phyloP scores from a whole-genome alignment of 2,797 vertebrate species.

The Avahi laniger region DNA sequence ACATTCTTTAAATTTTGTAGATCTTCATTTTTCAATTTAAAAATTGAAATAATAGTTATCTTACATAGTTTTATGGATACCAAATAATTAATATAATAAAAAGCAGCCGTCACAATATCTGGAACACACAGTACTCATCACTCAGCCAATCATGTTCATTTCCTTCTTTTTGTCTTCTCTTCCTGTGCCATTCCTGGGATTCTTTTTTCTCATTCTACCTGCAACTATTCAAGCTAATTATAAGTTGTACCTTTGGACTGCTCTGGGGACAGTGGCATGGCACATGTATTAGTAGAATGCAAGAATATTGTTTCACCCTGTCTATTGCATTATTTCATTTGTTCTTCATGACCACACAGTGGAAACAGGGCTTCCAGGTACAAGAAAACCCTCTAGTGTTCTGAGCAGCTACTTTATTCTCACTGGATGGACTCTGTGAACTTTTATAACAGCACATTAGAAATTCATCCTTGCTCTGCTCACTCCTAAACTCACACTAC shows the following conservation, averaged over 20 bases:
- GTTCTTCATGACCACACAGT: background rate
- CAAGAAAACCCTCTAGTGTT: background rate
- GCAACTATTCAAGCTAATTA: background rate
- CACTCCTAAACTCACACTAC: background rate
- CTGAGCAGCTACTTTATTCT: background rate
- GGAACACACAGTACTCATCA: background rate
- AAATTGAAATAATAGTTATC: background rate
- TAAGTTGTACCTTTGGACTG: background rate
- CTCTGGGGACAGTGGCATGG: rapidly evolving
- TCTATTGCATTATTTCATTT: background rate
- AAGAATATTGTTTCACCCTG: background rate
- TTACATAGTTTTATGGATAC: background rate
- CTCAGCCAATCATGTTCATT: background rate
- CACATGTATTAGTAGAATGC: background rate
- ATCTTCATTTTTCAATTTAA: background rate
- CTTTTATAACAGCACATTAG: background rate
- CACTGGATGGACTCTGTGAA: background rate
- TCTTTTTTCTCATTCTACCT: background rate
- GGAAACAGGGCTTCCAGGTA: background rate
- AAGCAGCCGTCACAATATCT: background rate
- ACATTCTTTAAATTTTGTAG: background rate
- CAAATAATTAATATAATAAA: background rate
- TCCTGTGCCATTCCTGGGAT: background rate
- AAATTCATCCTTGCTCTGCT: background rate
- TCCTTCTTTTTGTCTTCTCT: background rate